A percentile compares a stretch with the other conserved stretches of the same genome.
phyloP scores from a whole-genome alignment of 2,113 vertebrate species.

The Carassius gibelio region DNA sequence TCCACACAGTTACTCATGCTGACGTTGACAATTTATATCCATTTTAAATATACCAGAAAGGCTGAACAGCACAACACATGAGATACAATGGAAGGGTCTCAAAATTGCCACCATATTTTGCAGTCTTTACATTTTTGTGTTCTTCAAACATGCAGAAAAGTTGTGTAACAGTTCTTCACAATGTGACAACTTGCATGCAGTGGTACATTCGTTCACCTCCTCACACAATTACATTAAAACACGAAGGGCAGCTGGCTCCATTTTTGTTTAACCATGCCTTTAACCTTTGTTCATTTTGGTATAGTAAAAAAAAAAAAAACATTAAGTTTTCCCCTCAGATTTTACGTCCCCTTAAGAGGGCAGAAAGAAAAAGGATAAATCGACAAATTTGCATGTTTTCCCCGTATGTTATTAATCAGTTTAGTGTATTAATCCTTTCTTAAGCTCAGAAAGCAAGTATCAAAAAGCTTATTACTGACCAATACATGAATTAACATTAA shows the following conservation, averaged over 20 bases:
- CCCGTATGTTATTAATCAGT: not conserved
- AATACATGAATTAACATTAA: not conserved
- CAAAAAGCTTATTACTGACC: not conserved
- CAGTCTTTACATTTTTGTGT: not conserved
- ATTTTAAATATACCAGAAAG: slow-evolving; percentile 25
- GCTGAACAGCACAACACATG: slow-evolving; percentile 12
- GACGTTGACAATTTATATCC: slow-evolving; percentile 42
- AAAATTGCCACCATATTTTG: not conserved
- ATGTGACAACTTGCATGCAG: slow-evolving; percentile 50
- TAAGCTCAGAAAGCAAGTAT: slow-evolving; percentile 2
- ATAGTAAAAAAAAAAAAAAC: not conserved
- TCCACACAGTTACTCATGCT: slow-evolving; percentile 51
- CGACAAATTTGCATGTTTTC: not conserved
- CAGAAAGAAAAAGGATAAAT: not conserved
- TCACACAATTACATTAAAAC: not conserved
- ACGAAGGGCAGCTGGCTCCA: not conserved
- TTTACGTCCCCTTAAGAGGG: not conserved
- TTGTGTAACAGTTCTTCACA: slow-evolving; percentile 33
- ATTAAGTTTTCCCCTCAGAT: not conserved
- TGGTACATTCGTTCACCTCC: slow-evolving; percentile 41
- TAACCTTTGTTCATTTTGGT: not conserved
- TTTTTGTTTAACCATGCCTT: slow-evolving; percentile 7
- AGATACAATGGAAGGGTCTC: slow-evolving; percentile 14
- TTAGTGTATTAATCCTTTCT: not conserved
- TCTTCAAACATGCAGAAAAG: slow-evolving; percentile 54